These are phyloP conservation scores for Empidonax traillii DNA, from an alignment of 2,113 vertebrate species.

Conservation along the genomic window DNA sequence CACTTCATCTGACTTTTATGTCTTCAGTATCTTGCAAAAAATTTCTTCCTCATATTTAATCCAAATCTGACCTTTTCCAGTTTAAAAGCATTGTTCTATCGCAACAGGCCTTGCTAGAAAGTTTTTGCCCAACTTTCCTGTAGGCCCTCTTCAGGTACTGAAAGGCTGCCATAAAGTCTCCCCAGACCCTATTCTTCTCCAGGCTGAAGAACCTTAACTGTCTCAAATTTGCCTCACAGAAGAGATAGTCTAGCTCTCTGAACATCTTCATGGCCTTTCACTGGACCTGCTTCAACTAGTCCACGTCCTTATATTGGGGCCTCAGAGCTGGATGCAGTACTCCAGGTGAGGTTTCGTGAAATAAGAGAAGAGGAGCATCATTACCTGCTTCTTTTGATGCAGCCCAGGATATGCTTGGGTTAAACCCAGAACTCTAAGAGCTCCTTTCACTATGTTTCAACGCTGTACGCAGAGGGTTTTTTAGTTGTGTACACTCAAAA, in stretches of 20 bases:
- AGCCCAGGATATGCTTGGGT: not conserved
- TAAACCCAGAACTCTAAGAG: not conserved
- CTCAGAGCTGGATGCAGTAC: not conserved
- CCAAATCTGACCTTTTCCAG: not conserved
- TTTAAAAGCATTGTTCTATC: not conserved
- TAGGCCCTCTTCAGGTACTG: too few species aligned
- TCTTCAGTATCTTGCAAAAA: not conserved
- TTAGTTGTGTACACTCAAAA: not conserved
- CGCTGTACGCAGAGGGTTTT: rapidly evolving
- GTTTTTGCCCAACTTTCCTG: not conserved
- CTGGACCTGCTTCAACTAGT: too few species aligned
- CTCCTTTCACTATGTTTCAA: not conserved
- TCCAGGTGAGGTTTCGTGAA: not conserved
- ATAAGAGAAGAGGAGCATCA: not conserved
- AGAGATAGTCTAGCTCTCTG: not conserved
- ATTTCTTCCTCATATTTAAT: not conserved
- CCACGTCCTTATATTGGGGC: too few species aligned
- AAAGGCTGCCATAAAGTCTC: not conserved
- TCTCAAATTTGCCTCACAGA: not conserved
- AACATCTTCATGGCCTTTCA: not conserved
- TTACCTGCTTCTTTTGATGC: not conserved
- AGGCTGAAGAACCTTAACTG: not conserved
- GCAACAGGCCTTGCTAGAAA: not conserved
- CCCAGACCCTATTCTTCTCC: not conserved
- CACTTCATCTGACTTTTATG: not conserved